Percentiles rank a stretch among this genome's conserved stretches.
Conservation (phyloP, 2,113 vertebrate species). For the Passer montanus region DNA sequence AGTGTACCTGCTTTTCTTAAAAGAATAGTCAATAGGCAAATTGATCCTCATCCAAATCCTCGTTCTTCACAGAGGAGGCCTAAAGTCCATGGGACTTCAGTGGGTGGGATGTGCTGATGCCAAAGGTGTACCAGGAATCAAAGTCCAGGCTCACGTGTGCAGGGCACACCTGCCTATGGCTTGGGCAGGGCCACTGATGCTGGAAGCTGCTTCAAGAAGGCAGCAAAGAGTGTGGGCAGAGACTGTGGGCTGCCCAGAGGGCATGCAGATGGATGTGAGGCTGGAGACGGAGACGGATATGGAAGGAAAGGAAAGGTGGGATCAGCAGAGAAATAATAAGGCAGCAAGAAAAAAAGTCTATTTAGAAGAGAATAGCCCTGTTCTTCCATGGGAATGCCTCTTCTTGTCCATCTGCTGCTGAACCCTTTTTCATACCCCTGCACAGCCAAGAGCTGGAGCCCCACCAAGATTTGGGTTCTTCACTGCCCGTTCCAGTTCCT, state of each 20-base stretch:
- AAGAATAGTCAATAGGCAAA: not conserved
- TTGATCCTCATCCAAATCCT: not conserved
- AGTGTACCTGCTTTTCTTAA: not conserved
- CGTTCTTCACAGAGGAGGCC: not conserved
- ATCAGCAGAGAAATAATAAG: not conserved
- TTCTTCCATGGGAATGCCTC: not conserved
- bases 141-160: not conserved
- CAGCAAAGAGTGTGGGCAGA: not conserved
- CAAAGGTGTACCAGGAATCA: not conserved
- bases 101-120: not conserved
- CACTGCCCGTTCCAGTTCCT: not conserved
- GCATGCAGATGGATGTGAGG: not conserved
- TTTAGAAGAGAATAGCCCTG: not conserved
- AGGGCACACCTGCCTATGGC: not conserved
- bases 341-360: not conserved
- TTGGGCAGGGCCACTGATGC: not conserved
- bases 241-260: not conserved
- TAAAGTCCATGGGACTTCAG: not conserved
- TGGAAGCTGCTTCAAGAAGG: not conserved
- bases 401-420: not conserved
- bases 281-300: not conserved
- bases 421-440: not conserved
- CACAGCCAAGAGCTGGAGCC: not conserved
- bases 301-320: not conserved
- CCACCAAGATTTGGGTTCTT: not conserved